Evolutionary conservation across 2,797 vertebrate genomes (phyloP).

Genomic region (Chrosomus eos): DNA sequence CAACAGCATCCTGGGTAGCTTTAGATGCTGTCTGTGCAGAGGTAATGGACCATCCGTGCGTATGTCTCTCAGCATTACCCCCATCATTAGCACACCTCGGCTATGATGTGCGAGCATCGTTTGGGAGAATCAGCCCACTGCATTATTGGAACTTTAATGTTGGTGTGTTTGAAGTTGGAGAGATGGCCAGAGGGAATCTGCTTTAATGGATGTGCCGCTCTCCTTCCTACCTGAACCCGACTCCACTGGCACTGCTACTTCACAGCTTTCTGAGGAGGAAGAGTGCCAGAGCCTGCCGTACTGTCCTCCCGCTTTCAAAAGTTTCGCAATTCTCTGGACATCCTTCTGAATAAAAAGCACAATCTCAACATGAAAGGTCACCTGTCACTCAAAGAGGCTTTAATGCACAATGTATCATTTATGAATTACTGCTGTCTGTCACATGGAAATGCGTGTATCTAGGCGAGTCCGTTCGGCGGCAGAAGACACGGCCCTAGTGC

Average conservation of each 20-base stretch:
- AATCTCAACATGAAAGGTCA: slow-evolving; percentile 51
- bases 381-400: slow-evolving; percentile 39
- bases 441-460: slow-evolving; percentile 43
- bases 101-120: slow-evolving; percentile 54
- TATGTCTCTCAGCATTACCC: slow-evolving; percentile 42
- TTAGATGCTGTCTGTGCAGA: slow-evolving; percentile 44
- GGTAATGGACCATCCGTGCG: slow-evolving; percentile 52
- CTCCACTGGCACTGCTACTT: slow-evolving; percentile 27
- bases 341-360: slow-evolving; percentile 28
- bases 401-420: slow-evolving; percentile 49
- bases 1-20: slow-evolving; percentile 35
- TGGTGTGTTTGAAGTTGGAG: slow-evolving; percentile 56
- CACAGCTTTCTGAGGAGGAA: slow-evolving; percentile 37
- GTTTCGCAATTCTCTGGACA: slow-evolving; percentile 40
- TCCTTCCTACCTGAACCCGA: slow-evolving; percentile 45
- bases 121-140: slow-evolving; percentile 53
- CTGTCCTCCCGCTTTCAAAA: slow-evolving; percentile 42
- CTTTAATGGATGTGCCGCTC: slow-evolving; percentile 53
- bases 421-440: slow-evolving; percentile 51
- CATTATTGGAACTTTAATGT: slow-evolving; percentile 63
- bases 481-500: slow-evolving; percentile 23
- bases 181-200: slow-evolving; percentile 52
- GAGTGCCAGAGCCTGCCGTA: background rate
- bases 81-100: slow-evolving; percentile 56
- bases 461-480: slow-evolving; percentile 25